Evolutionary conservation across 2,113 vertebrate species (phyloP).

Genomic region (Chinchilla lanigera): DNA sequence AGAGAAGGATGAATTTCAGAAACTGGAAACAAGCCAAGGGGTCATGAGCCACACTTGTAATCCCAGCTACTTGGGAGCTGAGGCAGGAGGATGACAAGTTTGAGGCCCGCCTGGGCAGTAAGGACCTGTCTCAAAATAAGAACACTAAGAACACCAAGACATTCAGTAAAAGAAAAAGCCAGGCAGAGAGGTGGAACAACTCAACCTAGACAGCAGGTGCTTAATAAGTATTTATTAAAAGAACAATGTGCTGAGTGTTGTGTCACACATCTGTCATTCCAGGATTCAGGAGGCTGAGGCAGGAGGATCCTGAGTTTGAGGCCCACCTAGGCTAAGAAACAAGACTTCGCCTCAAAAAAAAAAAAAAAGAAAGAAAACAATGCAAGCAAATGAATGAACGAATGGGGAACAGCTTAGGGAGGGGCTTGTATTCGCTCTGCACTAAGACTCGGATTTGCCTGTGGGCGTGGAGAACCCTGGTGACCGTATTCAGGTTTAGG

Average conservation of each 20-base stretch:
- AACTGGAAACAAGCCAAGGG: background rate
- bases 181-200: background rate
- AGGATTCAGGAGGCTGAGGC: background rate
- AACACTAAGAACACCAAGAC: too few species aligned
- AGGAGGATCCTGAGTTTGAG: background rate
- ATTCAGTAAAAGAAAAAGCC: background rate
- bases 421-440: background rate
- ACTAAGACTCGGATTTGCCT: background rate
- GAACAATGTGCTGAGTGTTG: background rate
- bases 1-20: constrained; percentile 5
- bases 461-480: background rate
- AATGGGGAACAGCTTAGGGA: background rate
- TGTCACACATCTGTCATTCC: background rate
- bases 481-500: background rate
- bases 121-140: too few species aligned
- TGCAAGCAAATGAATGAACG: background rate
- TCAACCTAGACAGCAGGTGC: background rate
- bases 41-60: too few species aligned
- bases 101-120: too few species aligned
- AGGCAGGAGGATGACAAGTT: too few species aligned
- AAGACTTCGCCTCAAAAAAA: background rate
- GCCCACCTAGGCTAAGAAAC: background rate
- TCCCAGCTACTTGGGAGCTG: too few species aligned
- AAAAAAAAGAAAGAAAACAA: background rate
- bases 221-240: background rate